Base-by-base conservation (phyloP, 2,797 vertebrate genomes). In the Tauraco hartlaubi region DNA sequence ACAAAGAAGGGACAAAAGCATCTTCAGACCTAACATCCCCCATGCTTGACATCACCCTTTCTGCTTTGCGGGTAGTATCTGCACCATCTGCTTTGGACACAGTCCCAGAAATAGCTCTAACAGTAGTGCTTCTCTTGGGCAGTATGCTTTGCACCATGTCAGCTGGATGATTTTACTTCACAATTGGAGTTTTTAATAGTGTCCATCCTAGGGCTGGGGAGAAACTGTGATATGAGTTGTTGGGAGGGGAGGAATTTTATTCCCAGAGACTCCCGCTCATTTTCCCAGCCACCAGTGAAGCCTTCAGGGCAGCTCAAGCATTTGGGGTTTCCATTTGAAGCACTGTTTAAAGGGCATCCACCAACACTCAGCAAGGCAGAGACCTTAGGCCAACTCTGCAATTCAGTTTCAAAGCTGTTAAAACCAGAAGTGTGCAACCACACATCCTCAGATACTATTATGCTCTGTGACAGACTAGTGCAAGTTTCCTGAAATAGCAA, bases 401-500 rank as follows among this genome's bases (percentile, higher is more conserved):
- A 29, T 78, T 94, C 49, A 31, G 5, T 23, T 90, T 88, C 68
- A 91, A 95, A 87, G 56, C 84, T 74, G 17, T 35, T 90, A 77
- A 83, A 93, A 87, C 33, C 11, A 61, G 61, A 33, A 35, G 12
- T 51, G 78, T 90, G 29, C 37, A 77, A 31, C 33, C n/a, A 81
- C 86, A 92, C 12, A 9, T 93, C 91, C 82, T 85, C 44, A 41
- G 46, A 85, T 77, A 66, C 44, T 91, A 37, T 41, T 73, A 39
- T 31, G 44, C 41, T 87, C 25, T 76, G 64, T 77, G 87, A 92
- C 71, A 87, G 39, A 5, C 25, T 29, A 59, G 20, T 54, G 26
- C 68, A 90, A 71, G 56, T 83, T 94, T 90, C 95, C 73, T 90
- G 33, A 95, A 95, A 96, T 95, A 97, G 72, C 31, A 77, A 12